Base-by-base conservation (phyloP, 2,888 invertebrate genomes). In the Ferrisia virgata region DNA sequence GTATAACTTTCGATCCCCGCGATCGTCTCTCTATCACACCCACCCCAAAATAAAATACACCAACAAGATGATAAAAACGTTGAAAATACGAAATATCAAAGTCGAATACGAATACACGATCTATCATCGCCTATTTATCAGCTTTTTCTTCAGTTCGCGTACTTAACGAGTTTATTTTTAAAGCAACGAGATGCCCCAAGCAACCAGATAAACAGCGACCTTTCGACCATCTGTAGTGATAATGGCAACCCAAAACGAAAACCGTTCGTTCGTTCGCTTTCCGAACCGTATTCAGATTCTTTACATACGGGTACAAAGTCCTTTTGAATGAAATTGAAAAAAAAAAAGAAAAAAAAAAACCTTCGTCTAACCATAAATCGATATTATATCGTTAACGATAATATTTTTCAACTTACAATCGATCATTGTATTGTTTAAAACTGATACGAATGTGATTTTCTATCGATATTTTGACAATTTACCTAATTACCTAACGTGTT, bases 161-260 rank as follows among this genome's bases (percentile, higher is more conserved):
- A 76, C 28, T 36, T 76, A 76, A 76, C 72, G 72, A 76, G 72
- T 76, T 76, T 76, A 76, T 76, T 64, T 64, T 76, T 76, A 76
- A 76, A 36, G 36, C 18, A 76, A 76, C 18, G 25, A 76, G 72
- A 76, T 76, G 72, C 33, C 36, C n/a, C 36, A 36, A 76, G 36
- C n/a, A 76, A 76, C 31, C 72, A 76, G 72, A 76, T 76, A 76
- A 76, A 76, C n/a, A 28, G 72, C 72, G 72, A 76, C 72, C 72
- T 76, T 76, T 76, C 36, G 72, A 76, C 72, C 72, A 76, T 76
- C 11, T 11, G 72, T 36, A 72, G 72, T 31, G 69, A 28, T 53
- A 53, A 53, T 36, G 72, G 28, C 28, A 36, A 76, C 36, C 31
- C 64, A 36, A n/a, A n/a, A 18, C 72, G 72, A 76, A 36, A 76